These are phyloP conservation scores for Neodiprion fabricii DNA, from an alignment of 1,140 invertebrate genomes.

Conservation along the genomic window DNA sequence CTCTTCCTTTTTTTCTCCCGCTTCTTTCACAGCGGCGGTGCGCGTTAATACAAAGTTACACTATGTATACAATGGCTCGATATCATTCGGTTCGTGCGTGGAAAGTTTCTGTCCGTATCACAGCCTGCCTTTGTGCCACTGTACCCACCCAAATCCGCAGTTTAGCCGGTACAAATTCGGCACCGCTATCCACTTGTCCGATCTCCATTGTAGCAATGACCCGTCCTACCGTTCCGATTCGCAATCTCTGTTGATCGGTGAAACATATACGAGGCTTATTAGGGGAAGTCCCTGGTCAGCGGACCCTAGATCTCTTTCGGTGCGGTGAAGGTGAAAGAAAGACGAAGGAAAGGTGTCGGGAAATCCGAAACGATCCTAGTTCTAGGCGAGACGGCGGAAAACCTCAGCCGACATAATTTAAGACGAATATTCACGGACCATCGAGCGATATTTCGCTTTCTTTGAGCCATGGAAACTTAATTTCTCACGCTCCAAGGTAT, in stretches of 20 bases:
- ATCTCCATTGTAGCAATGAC: constrained; percentile 4
- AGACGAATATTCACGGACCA: background rate
- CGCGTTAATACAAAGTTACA: background rate
- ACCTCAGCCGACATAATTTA: background rate
- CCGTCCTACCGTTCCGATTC: background rate
- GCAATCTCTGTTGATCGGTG: background rate
- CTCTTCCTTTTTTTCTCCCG: too few relatives aligned
- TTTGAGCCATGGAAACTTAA: background rate
- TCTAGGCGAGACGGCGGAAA: background rate
- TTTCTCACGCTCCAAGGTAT: background rate
- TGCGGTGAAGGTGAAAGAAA: background rate
- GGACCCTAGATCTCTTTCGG: background rate
- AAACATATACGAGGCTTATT: background rate
- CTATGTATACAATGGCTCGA: background rate
- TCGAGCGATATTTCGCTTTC: too few relatives aligned
- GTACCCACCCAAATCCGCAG: background rate
- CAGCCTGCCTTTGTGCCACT: background rate
- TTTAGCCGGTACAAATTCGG: background rate
- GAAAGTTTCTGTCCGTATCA: background rate
- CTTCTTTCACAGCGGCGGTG: background rate
- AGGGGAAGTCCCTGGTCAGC: background rate
- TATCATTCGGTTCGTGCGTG: background rate
- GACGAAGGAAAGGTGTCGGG: background rate
- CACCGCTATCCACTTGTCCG: background rate
- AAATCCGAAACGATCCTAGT: background rate